These are phyloP conservation scores for Cryptotermes secundus DNA, from an alignment of 1,140 invertebrate species.

Conservation along the genomic window DNA sequence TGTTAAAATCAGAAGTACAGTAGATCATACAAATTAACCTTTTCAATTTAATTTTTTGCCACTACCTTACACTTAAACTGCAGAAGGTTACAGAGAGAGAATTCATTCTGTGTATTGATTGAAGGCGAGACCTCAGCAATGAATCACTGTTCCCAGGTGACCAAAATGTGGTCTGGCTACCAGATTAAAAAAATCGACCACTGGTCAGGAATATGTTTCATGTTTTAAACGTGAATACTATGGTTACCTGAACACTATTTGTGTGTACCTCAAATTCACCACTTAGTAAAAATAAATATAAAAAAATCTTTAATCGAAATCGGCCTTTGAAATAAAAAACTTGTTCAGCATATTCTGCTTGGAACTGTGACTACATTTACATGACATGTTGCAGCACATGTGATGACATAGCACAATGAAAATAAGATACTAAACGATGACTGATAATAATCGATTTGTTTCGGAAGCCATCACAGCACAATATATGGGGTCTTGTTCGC, in stretches of 20 bases:
- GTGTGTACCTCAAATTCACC: background rate
- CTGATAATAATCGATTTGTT: background rate
- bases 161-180: too few relatives aligned
- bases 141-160: too few relatives aligned
- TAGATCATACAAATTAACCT: too few relatives aligned
- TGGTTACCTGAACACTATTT: background rate
- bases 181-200: too few relatives aligned
- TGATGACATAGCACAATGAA: background rate
- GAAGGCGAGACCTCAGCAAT: too few relatives aligned
- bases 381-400: background rate
- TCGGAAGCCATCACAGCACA: background rate
- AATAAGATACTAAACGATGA: background rate
- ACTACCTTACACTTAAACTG: too few relatives aligned
- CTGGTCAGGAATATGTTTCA: background rate
- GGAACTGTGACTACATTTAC: background rate
- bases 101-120: too few relatives aligned
- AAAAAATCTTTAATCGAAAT: background rate
- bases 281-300: background rate
- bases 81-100: too few relatives aligned
- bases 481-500: background rate
- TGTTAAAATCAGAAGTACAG: too few relatives aligned
- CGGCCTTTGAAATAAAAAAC: background rate
- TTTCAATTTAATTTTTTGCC: too few relatives aligned
- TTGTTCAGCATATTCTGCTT: background rate
- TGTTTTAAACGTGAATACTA: background rate